Conservation (phyloP, 2,797 vertebrate genomes). For the Hipposideros larvatus region DNA sequence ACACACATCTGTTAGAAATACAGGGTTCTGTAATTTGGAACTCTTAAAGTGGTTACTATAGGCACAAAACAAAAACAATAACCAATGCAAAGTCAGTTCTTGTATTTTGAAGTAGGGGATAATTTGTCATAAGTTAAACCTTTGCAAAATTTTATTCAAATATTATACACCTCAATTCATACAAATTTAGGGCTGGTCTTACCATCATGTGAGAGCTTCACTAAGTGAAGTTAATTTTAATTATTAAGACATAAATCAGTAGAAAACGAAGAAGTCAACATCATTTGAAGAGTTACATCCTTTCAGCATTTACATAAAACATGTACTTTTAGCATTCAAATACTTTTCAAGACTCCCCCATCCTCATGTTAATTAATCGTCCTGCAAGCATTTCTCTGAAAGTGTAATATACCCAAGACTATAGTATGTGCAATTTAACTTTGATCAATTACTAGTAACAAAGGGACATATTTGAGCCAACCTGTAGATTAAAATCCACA, state of each 20-base stretch:
- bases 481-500: background rate
- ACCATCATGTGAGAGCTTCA: background rate
- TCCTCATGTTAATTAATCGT: background rate
- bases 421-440: background rate
- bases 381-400: background rate
- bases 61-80: background rate
- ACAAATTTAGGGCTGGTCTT: background rate
- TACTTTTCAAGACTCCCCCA: background rate
- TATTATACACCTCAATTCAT: background rate
- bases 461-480: background rate
- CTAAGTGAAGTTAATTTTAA: background rate
- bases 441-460: background rate
- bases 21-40: background rate
- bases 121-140: background rate
- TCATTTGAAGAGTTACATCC: background rate
- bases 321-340: background rate
- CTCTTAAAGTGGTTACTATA: background rate
- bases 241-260: background rate
- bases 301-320: conserved; percentile 42
- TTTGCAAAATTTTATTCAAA: background rate
- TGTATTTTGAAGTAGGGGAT: background rate
- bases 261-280: background rate
- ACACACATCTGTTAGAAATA: background rate
- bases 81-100: background rate
- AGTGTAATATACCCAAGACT: background rate